phyloP scores from a whole-genome alignment of 1,140 invertebrate genomes.

The Drosophila pseudoananassae region DNA sequence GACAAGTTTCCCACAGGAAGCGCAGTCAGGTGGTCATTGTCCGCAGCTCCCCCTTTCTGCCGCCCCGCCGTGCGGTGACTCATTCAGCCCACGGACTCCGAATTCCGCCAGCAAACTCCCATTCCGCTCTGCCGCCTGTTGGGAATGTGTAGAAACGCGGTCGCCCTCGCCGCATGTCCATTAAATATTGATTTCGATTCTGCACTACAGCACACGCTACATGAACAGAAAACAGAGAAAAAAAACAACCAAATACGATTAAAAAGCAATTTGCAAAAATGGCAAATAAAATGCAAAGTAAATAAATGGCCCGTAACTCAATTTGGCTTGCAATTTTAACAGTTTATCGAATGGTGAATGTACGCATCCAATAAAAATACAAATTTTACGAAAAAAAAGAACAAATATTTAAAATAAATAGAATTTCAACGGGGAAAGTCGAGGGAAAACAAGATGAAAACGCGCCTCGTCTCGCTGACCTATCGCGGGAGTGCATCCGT shows the following conservation, averaged over 20 bases:
- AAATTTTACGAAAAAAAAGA: slow-evolving; percentile 9
- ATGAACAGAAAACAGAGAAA: neutral
- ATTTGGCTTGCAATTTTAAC: slow-evolving; percentile 34
- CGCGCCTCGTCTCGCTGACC: slow-evolving; percentile 88
- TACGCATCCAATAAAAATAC: slow-evolving; percentile 22
- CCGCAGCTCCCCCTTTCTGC: slow-evolving; percentile 25
- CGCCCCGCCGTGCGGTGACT: slow-evolving; percentile 32
- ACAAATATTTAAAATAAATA: slow-evolving; percentile 7
- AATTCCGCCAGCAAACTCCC: slow-evolving; percentile 32
- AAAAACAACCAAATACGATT: slow-evolving; percentile 41
- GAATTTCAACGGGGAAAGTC: neutral
- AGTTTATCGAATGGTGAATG: slow-evolving; percentile 21
- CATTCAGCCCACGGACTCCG: slow-evolving; percentile 39
- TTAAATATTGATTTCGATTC: slow-evolving; percentile 69
- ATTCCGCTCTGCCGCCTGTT: neutral
- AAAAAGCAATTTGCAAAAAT: slow-evolving; percentile 53
- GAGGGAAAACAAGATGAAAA: slow-evolving; percentile 85
- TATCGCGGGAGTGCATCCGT: slow-evolving; percentile 90
- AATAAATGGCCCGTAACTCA: slow-evolving; percentile 43
- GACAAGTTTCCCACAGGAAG: slow-evolving; percentile 34
- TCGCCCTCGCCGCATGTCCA: slow-evolving; percentile 36
- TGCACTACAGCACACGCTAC: slow-evolving; percentile 16
- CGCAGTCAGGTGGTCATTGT: slow-evolving; percentile 74
- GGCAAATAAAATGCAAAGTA: slow-evolving; percentile 45
- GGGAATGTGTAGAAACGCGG: slow-evolving; percentile 41